Evolutionary conservation across 2,113 vertebrate genomes (phyloP), one percentile per base, ranked within the genome.

Genomic region (Macaca mulatta): DNA sequence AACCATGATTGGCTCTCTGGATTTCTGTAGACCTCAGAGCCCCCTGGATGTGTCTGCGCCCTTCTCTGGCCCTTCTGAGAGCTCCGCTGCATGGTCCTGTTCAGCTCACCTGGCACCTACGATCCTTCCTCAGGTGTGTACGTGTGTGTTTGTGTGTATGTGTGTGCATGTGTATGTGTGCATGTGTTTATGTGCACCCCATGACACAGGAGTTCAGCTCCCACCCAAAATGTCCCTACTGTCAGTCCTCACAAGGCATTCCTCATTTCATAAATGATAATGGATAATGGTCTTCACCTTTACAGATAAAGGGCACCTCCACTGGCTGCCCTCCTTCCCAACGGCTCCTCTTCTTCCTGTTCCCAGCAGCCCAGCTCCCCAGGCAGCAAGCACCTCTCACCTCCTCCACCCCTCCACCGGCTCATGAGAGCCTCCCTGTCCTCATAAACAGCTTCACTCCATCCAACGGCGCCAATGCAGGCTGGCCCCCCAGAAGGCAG

Each of bases 401-500:
- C 25, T 40, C 67, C 55, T 67, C n/a, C 12, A 61, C 4, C 52
- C 40, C 23, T 67, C 35, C 61, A 32, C 0, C 0, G 0, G 55
- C 30, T 75, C 92, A 13, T 0, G 3, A 48, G 45, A 4, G 38
- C 18, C 70, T 38, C 16, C n/a, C 40, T 27, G 17, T 4, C 43
- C 85, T 23, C 1, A 0, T 20, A 32, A 30, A 11, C 43, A 79
- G 59, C 87, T 1, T 0, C 3, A 48, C 14, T 61, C 82, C 57
- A n/a, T 7, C 67, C n/a, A 75, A 48, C 18, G 3, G 5, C 0
- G 0, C 9, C 80, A 35, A 48, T 16, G 22, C n/a, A 4, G 30
- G 55, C 43, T 0, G 32, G 0, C 35, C 18, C 55, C 70, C 69
- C 11, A 43, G 11, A 13, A 40, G 52, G 55, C 43, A 78, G 72